Evolutionary conservation across 2,888 invertebrate genomes (phyloP).

Genomic region (Portevinia maculata): DNA sequence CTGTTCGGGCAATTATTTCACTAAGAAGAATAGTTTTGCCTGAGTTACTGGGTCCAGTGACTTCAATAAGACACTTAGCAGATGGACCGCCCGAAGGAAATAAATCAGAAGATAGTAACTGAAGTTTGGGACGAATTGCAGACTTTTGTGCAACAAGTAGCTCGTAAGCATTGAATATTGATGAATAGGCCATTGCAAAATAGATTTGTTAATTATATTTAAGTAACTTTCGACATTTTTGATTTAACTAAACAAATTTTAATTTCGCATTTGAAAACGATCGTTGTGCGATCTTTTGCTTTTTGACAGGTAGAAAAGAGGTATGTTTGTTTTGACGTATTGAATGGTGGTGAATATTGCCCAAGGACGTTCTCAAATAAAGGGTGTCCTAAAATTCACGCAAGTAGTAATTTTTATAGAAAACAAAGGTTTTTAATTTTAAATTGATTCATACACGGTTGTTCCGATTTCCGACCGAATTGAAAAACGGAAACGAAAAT

Average conservation of each 20-base stretch:
- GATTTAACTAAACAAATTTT: too few species aligned
- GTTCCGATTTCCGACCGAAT: too few species aligned
- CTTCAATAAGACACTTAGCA: slow-evolving; percentile 83
- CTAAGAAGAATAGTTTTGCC: slow-evolving; percentile 83
- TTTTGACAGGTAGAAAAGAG: background rate
- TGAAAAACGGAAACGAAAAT: too few species aligned
- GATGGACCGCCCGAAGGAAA: slow-evolving; percentile 79
- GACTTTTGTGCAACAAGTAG: slow-evolving; percentile 62
- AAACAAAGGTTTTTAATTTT: too few species aligned
- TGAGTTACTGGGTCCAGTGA: slow-evolving; percentile 82
- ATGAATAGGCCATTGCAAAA: slow-evolving; percentile 46
- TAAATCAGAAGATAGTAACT: slow-evolving; percentile 33
- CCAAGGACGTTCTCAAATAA: too few species aligned
- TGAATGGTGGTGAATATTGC: too few species aligned
- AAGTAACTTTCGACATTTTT: too few species aligned
- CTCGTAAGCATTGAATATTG: slow-evolving; percentile 58
- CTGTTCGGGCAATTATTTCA: slow-evolving; percentile 83
- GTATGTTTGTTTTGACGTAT: slow-evolving; percentile 2
- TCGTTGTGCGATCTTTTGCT: background rate
- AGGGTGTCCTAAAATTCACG: too few species aligned
- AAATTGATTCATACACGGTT: too few species aligned
- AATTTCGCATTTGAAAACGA: slow-evolving; percentile 8
- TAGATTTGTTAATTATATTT: too few species aligned
- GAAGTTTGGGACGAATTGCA: slow-evolving; percentile 55
- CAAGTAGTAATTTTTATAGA: too few species aligned